phyloP scores from a whole-genome alignment of 2,888 invertebrate genomes.

The Boloria selene region DNA sequence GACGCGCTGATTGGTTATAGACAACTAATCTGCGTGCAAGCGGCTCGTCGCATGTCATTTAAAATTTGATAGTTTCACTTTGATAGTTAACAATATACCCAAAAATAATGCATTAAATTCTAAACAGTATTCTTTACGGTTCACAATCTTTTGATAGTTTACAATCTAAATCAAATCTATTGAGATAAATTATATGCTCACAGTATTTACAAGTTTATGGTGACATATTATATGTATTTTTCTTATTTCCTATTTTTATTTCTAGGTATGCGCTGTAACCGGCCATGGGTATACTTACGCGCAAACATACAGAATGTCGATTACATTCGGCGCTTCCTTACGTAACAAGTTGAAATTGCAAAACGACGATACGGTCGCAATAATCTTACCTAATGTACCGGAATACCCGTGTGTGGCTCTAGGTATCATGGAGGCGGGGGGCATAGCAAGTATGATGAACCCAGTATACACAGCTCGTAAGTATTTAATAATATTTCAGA shows the following conservation, averaged over 20 bases:
- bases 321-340: constrained; percentile 85
- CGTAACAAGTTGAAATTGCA: constrained; percentile 84
- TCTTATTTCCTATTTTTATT: constrained; percentile 34
- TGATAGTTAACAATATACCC: too few species aligned
- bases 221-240: neutral
- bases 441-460: constrained; percentile 87
- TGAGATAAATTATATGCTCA: too few species aligned
- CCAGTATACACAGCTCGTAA: constrained; percentile 78
- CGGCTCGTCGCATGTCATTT: too few species aligned
- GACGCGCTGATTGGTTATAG: too few species aligned
- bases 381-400: constrained; percentile 89
- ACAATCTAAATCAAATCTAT: too few species aligned
- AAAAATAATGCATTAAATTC: too few species aligned
- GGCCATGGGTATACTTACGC: constrained; percentile 88
- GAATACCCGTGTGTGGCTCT: constrained; percentile 86
- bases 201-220: too few species aligned
- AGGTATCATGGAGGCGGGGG: constrained; percentile 86
- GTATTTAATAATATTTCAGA: constrained; percentile 42
- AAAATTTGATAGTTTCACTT: too few species aligned
- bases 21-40: too few species aligned
- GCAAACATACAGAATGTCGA: constrained; percentile 83
- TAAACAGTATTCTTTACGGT: too few species aligned
- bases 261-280: constrained; percentile 88
- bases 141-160: too few species aligned
- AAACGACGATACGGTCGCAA: constrained; percentile 85